These are phyloP conservation scores for Copsychus sechellarum DNA, from an alignment of 2,113 vertebrate genomes.

Conservation along the genomic window DNA sequence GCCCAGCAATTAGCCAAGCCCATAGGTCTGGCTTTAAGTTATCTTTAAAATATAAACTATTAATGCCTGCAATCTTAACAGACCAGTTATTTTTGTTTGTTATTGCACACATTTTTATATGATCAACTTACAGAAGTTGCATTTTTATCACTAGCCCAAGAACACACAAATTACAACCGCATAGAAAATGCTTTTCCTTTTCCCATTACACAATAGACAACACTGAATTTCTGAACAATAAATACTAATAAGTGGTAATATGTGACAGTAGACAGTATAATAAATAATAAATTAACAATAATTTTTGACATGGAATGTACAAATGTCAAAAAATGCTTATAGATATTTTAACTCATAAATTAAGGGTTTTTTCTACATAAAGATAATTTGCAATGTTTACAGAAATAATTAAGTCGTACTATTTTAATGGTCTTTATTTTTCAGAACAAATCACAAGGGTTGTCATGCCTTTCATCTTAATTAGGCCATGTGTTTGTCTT, in stretches of 20 bases:
- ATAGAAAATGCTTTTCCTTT: constrained; percentile 24
- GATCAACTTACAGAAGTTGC: not conserved
- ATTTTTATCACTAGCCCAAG: not conserved
- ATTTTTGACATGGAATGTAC: constrained; percentile 35
- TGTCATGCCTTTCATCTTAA: constrained; percentile 76
- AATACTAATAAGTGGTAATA: constrained; percentile 57
- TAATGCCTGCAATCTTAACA: not conserved
- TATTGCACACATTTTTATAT: not conserved
- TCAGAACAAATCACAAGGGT: constrained; percentile 65
- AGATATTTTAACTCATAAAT: constrained; percentile 41
- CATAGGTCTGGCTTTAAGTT: not conserved
- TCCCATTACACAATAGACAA: constrained; percentile 16
- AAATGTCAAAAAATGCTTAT: constrained; percentile 49
- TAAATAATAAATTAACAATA: constrained; percentile 66
- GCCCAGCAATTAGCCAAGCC: not conserved
- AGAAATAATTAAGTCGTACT: constrained; percentile 70
- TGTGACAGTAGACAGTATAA: constrained; percentile 2
- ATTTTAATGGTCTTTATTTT: constrained; percentile 63
- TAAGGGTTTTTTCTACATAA: constrained; percentile 34
- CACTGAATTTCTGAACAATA: constrained; percentile 48
- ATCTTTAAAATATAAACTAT: not conserved
- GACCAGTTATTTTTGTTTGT: not conserved
- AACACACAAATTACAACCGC: not conserved
- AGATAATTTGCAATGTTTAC: constrained; percentile 64
- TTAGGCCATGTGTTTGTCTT: constrained; percentile 67